Conservation (phyloP, 1,140 invertebrate species). For the Odontomachus brunneus region DNA sequence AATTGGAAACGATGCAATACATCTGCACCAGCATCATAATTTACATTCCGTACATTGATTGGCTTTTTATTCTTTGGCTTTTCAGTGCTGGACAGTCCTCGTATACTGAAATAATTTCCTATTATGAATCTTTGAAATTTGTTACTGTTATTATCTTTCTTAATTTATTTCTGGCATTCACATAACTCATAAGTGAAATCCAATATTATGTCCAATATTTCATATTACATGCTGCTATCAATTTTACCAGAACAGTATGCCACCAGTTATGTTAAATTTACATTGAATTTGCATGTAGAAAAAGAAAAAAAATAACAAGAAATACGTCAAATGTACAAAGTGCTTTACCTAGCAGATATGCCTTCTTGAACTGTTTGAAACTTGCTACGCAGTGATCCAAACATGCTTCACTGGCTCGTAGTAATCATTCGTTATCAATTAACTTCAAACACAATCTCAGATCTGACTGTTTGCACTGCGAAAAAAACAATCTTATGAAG, state of each 20-base stretch:
- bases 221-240: neutral
- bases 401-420: slow-evolving; percentile 78
- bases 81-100: slow-evolving; percentile 79
- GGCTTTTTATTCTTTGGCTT: slow-evolving; percentile 77
- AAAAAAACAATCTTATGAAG: neutral
- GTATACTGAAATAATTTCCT: slow-evolving; percentile 77
- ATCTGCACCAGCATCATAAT: slow-evolving; percentile 87
- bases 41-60: slow-evolving; percentile 79
- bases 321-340: neutral
- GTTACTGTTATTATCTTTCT: neutral
- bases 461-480: neutral
- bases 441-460: neutral
- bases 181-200: neutral
- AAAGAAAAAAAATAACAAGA: neutral
- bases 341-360: slow-evolving; percentile 84
- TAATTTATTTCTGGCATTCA: neutral
- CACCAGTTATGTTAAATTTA: neutral
- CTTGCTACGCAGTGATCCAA: slow-evolving; percentile 84
- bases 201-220: too few relatives aligned
- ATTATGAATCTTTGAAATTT: neutral
- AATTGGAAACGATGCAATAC: slow-evolving; percentile 88
- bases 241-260: neutral
- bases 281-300: neutral
- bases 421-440: slow-evolving; percentile 17
- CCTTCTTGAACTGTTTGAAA: slow-evolving; percentile 86